These are phyloP conservation scores for Ichneumon xanthorius DNA, from an alignment of 2,888 invertebrate species.

Conservation along the genomic window DNA sequence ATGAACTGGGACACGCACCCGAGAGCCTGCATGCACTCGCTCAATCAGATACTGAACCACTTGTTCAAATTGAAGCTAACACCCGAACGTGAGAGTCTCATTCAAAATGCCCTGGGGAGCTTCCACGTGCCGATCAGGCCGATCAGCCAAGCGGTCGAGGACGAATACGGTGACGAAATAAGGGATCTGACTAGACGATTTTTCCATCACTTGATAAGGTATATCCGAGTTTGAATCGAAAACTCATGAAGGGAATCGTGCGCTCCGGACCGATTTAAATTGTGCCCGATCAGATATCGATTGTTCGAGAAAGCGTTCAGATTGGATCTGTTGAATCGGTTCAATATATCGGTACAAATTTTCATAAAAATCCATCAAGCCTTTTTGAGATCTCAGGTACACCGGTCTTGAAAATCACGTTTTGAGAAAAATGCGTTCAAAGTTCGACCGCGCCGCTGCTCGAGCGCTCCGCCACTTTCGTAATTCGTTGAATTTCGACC, in stretches of 20 bases:
- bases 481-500: too few species aligned
- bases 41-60: constrained; percentile 91
- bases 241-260: not conserved
- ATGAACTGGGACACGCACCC: constrained; percentile 94
- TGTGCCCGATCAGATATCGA: constrained; percentile 86
- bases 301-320: constrained; percentile 93
- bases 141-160: constrained; percentile 89
- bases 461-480: too few species aligned
- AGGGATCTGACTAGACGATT: constrained; percentile 94
- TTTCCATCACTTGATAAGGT: constrained; percentile 94
- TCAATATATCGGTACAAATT: too few species aligned
- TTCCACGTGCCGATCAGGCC: constrained; percentile 91
- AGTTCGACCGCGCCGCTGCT: too few species aligned
- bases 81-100: constrained; percentile 87
- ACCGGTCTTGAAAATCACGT: too few species aligned
- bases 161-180: constrained; percentile 92
- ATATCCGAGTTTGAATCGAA: constrained; percentile 9
- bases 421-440: too few species aligned
- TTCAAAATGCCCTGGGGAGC: constrained; percentile 93
- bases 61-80: constrained; percentile 87
- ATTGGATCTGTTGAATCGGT: constrained; percentile 84
- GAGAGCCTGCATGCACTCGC: constrained; percentile 90
- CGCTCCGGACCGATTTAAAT: not conserved
- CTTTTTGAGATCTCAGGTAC: too few species aligned
- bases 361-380: too few species aligned